phyloP scores from a whole-genome alignment of 2,797 vertebrate species.

The Propithecus deckenii region DNA sequence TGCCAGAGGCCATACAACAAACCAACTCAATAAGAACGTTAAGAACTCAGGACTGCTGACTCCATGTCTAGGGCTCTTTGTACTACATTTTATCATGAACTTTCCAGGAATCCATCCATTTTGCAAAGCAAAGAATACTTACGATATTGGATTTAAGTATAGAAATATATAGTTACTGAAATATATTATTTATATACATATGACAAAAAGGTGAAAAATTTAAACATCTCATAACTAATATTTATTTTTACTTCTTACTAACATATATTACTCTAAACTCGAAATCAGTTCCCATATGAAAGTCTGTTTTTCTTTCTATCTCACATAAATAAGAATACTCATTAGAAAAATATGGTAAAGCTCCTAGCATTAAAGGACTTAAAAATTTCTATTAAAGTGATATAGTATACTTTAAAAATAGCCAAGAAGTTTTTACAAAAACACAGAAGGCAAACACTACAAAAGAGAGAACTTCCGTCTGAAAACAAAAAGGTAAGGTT shows the following conservation, averaged over 20 bases:
- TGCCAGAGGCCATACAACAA: background rate
- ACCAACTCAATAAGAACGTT: background rate
- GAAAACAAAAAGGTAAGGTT: background rate
- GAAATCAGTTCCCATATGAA: constrained; percentile 1
- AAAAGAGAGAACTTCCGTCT: background rate
- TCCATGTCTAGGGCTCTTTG: background rate
- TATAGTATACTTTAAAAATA: constrained; percentile 16
- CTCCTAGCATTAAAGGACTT: constrained; percentile 23
- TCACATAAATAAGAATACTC: constrained; percentile 14
- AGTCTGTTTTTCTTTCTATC: background rate
- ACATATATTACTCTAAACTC: background rate
- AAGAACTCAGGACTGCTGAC: background rate
- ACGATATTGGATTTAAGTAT: constrained; percentile 23
- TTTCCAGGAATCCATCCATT: constrained; percentile 26
- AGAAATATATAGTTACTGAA: background rate
- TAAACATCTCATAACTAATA: background rate
- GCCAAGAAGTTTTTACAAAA: background rate
- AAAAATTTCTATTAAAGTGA: constrained; percentile 30
- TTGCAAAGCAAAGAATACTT: background rate
- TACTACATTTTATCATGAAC: constrained; percentile 24
- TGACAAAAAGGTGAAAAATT: background rate
- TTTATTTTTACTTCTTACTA: constrained; percentile 29
- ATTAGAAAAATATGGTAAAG: constrained; percentile 48
- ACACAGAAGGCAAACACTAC: background rate
- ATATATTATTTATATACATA: constrained; percentile 22